A percentile compares a stretch with the other conserved stretches of the same genome.
Evolutionary conservation across 2,797 vertebrate species (phyloP).

Genomic region (Manis javanica): DNA sequence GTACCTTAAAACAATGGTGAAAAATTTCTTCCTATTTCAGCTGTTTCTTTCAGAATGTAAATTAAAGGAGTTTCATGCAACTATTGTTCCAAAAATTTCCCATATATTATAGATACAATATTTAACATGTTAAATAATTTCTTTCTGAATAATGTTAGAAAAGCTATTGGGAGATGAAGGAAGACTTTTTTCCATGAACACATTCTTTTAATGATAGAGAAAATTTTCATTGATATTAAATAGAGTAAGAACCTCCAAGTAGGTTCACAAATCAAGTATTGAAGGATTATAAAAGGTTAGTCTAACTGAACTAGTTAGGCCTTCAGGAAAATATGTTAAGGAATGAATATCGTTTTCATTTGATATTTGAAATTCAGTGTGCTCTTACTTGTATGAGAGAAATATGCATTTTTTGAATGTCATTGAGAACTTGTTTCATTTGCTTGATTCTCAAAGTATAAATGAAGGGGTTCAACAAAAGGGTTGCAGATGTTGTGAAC

Average conservation of each 20-base stretch:
- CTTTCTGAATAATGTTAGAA: not conserved
- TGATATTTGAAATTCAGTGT: not conserved
- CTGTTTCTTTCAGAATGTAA: not conserved
- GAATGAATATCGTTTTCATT: not conserved
- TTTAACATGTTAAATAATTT: not conserved
- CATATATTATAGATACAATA: not conserved
- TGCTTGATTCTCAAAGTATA: constrained; percentile 65
- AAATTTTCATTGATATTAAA: not conserved
- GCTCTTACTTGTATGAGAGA: not conserved
- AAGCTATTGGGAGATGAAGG: not conserved
- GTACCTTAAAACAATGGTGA: not conserved
- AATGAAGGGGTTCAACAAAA: constrained; percentile 64
- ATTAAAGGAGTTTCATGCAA: not conserved
- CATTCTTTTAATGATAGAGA: not conserved
- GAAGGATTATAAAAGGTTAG: not conserved
- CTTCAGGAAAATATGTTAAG: not conserved
- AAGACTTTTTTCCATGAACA: constrained; percentile 15
- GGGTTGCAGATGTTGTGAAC: constrained; percentile 20
- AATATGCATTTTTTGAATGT: not conserved
- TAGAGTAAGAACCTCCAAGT: not conserved
- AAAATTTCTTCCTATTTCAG: not conserved
- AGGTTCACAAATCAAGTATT: not conserved
- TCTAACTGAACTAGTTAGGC: not conserved
- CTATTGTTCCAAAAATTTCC: not conserved
- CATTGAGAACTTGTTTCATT: constrained; percentile 23